phyloP scores from a whole-genome alignment of 2,113 vertebrate species.

The Lagopus leucura region DNA sequence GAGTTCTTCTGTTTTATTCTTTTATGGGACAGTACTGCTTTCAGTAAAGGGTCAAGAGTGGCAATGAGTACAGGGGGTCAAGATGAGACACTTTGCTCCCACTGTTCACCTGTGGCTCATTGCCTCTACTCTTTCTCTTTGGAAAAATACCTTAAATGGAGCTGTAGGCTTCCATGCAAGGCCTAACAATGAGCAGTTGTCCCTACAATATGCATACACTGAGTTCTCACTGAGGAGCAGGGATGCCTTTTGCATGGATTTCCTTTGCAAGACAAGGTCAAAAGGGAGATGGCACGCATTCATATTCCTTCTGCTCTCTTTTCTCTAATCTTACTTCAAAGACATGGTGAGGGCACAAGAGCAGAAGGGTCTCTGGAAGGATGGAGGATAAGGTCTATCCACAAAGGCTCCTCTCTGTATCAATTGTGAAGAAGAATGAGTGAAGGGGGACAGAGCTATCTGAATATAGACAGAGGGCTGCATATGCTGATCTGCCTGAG shows the following conservation, averaged over 20 bases:
- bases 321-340: background rate
- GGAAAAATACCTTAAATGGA: background rate
- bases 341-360: background rate
- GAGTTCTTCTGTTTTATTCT: background rate
- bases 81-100: background rate
- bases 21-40: background rate
- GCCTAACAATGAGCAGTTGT: background rate
- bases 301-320: background rate
- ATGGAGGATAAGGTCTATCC: rapidly evolving
- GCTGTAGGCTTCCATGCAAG: background rate
- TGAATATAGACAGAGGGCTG: background rate
- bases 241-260: background rate
- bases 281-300: background rate
- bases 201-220: background rate
- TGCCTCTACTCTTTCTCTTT: background rate
- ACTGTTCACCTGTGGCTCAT: background rate
- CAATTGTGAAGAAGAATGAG: background rate
- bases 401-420: background rate
- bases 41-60: background rate
- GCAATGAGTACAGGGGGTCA: rapidly evolving
- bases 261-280: background rate
- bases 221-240: background rate
- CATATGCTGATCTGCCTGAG: background rate
- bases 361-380: background rate
- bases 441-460: background rate